Conservation (phyloP, 2,113 vertebrate species). For the Platycercus adscitus region DNA sequence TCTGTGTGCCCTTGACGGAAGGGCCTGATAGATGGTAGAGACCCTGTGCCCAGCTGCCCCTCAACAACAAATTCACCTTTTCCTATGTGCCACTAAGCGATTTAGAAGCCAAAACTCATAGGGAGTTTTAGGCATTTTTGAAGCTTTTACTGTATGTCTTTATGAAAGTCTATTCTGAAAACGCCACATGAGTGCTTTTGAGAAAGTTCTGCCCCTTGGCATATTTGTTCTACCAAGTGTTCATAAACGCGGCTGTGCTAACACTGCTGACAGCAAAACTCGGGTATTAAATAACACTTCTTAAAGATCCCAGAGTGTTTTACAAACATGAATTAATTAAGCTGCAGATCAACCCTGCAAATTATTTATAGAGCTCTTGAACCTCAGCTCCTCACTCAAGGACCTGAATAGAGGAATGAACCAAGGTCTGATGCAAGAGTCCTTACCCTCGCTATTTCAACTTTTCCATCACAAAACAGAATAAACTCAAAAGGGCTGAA, state of each 20-base stretch:
- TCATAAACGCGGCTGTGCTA: neutral
- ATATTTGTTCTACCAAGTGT: neutral
- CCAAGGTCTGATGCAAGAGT: neutral
- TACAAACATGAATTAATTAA: constrained; percentile 28
- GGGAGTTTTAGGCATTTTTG: neutral
- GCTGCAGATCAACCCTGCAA: neutral
- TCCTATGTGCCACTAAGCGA: neutral
- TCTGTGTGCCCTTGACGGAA: neutral
- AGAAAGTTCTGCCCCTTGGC: neutral
- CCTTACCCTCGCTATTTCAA: neutral
- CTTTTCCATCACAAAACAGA: neutral
- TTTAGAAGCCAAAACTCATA: neutral
- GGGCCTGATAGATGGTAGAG: neutral
- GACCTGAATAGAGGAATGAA: neutral
- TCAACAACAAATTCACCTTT: neutral
- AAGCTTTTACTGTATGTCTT: neutral
- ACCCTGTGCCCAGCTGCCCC: neutral
- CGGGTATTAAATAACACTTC: neutral
- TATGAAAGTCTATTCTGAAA: neutral
- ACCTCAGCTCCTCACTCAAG: neutral
- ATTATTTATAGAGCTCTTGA: constrained; percentile 17
- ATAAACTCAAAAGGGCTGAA: neutral
- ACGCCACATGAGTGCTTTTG: neutral
- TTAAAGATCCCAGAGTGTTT: constrained; percentile 13
- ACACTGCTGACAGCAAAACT: neutral